phyloP scores from a whole-genome alignment of 2,797 vertebrate genomes.

The Pachyuromys duprasi region DNA sequence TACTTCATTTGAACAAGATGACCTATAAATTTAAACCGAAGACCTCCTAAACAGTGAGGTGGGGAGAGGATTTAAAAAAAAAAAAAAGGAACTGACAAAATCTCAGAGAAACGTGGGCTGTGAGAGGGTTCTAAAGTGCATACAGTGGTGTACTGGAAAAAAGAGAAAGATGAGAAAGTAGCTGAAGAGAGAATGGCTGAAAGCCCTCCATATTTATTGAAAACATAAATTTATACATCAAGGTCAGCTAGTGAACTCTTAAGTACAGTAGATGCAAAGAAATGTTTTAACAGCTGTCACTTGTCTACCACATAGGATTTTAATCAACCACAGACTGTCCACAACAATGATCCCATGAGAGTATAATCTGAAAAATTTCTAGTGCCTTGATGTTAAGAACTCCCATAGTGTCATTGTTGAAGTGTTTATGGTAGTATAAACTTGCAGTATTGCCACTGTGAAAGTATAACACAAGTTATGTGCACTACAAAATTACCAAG shows the following conservation, averaged over 20 bases:
- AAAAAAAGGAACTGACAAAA: neutral
- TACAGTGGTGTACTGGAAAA: neutral
- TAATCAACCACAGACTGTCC: neutral
- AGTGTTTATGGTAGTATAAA: neutral
- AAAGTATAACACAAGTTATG: neutral
- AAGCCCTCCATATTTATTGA: neutral
- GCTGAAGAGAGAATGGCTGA: neutral
- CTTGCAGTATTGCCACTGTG: neutral
- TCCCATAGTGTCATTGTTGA: neutral
- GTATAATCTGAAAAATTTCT: neutral
- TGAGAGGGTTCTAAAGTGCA: no score
- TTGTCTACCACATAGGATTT: neutral
- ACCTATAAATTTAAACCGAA: neutral
- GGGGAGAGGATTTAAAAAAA: no score
- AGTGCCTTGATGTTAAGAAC: neutral
- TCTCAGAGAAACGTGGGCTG: neutral
- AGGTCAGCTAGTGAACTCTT: neutral
- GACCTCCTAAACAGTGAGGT: neutral
- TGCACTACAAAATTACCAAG: neutral
- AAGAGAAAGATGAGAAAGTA: neutral
- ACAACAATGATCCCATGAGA: neutral
- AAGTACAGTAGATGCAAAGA: neutral
- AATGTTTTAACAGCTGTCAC: neutral
- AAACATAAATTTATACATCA: neutral
- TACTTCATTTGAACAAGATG: neutral